Base-by-base conservation (phyloP, 2,797 vertebrate species). In the Zenarchopterus dispar region DNA sequence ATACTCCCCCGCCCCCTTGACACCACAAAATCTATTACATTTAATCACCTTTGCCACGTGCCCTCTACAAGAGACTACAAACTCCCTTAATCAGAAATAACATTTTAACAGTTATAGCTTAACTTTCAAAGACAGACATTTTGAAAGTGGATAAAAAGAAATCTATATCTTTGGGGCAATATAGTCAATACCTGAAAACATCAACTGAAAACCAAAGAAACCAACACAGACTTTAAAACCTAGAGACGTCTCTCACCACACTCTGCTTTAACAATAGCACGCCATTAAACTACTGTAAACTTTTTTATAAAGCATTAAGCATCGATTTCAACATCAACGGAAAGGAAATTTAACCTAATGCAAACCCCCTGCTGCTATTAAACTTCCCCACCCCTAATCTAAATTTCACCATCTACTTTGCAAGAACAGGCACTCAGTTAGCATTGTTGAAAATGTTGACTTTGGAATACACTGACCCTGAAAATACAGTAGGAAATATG, bases 121-220 rank as follows among this genome's bases (percentile, higher is more conserved):
- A 52, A 49, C 61, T 61, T 24, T 57, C 56, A 55, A 50, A 10
- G 33, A 13, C 33, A 56, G 2, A 31, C 16, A 33, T 24, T 16
- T 0, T 36, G 3, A 63, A 52, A n/a, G 3, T 15, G 0, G 23
- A 47, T 17, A 48, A 49, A 48, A 54, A 62, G 16, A 51, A 48
- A 67, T 15, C 0, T 0, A 54, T 17, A 19, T 56, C 4, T 47
- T 16, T n/a, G 1, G 16, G 7, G 22, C n/a, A 45, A 24, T 1
- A 8, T 5, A 59, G 46, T 5, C 10, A 50, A 60, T 11, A 44
- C 54, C 22, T 2, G 0, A 2, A 15, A 21, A 11, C 26, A 26
- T 33, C 19, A 43, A 62, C 31, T 46, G 15, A 55, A 56, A 75
- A 48, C n/a, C n/a, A 61, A 61, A 61, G 16, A 36, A 49, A 54